Percentiles rank a stretch among this genome's conserved stretches.
phyloP scores from a whole-genome alignment of 2,888 invertebrate genomes.

The Ceriagrion tenellum region DNA sequence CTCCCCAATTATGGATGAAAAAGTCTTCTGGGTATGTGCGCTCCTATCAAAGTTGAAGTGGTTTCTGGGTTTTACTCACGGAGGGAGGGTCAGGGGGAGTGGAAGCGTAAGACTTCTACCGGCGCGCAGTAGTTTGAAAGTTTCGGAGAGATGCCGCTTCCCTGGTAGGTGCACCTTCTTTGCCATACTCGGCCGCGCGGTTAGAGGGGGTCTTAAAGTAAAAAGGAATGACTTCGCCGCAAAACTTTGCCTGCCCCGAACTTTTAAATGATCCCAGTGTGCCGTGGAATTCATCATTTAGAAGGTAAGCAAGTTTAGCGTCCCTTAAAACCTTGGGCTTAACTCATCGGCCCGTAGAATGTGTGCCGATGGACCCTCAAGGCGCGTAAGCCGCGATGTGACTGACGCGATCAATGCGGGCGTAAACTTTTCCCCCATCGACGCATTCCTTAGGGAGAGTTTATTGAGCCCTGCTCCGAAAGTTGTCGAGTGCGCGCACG shows the following conservation, averaged over 20 bases:
- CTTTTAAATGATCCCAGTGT: conserved; percentile 16
- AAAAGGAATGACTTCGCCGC: background rate
- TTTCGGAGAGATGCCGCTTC: background rate
- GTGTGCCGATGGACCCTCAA: background rate
- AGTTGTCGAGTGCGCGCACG: background rate
- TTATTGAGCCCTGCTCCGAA: background rate
- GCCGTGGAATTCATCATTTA: conserved; percentile 25
- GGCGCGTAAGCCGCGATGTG: background rate
- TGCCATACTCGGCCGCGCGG: background rate
- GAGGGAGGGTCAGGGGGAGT: background rate
- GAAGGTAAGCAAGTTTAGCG: background rate
- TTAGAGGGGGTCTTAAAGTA: background rate
- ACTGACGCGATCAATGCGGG: background rate
- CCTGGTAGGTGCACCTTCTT: background rate
- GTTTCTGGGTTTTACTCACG: background rate
- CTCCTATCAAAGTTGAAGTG: background rate
- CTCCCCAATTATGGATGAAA: conserved; percentile 24
- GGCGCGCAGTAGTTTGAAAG: background rate
- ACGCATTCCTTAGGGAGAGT: background rate
- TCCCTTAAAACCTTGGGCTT: background rate
- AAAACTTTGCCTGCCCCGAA: background rate
- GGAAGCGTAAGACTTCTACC: background rate
- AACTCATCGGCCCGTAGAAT: background rate
- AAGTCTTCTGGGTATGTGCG: background rate
- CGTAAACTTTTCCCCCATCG: background rate